These are phyloP conservation scores for Coryphaenoides rupestris DNA, from an alignment of 2,113 vertebrate species.

Conservation along the genomic window DNA sequence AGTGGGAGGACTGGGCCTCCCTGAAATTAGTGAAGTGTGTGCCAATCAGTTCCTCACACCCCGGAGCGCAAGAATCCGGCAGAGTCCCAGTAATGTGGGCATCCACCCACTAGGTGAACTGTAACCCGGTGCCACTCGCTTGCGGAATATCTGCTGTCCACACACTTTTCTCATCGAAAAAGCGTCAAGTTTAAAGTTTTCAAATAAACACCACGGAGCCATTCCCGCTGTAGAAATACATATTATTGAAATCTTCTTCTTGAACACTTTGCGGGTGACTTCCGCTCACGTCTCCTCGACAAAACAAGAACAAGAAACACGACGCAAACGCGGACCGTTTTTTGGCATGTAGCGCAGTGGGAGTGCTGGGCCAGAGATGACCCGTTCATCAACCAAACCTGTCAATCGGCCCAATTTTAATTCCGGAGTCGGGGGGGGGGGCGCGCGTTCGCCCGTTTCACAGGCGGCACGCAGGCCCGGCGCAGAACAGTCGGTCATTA, in stretches of 20 bases:
- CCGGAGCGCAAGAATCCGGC: slow-evolving; percentile 8
- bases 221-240: no score
- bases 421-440: slow-evolving; percentile 53
- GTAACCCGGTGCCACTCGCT: slow-evolving; percentile 8
- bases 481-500: slow-evolving; percentile 46
- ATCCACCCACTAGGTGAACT: slow-evolving; percentile 5
- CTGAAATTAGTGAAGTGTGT: slow-evolving; percentile 17
- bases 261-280: no score
- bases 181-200: no score
- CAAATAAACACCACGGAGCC: no score
- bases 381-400: background rate
- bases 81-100: slow-evolving; percentile 24
- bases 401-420: slow-evolving; percentile 26
- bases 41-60: slow-evolving; percentile 17
- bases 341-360: no score
- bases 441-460: slow-evolving; percentile 42
- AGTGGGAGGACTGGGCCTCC: slow-evolving; percentile 20
- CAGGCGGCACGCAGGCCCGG: slow-evolving; percentile 31
- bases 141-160: slow-evolving; percentile 6
- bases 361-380: no score
- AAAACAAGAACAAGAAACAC: no score
- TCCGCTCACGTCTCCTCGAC: no score
- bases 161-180: no score
- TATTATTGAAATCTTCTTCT: no score
- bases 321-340: no score